Conservation (phyloP, 35 echinoderm and acorn worm species). For the Diadema setosum region DNA sequence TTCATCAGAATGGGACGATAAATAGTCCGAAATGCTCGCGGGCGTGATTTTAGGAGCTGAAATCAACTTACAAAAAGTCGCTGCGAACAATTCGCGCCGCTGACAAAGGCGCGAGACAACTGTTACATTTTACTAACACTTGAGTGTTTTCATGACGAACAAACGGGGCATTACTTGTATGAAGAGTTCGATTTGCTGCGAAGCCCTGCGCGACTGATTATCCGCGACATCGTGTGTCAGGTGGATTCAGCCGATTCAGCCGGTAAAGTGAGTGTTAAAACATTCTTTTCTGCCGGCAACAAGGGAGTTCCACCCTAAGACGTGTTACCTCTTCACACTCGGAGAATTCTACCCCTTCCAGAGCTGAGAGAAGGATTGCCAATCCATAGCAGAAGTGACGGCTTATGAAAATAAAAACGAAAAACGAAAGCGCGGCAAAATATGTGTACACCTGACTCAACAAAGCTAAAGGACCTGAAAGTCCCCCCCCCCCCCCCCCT, state of each 20-base stretch:
- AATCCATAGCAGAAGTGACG: background rate
- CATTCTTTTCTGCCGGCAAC: background rate
- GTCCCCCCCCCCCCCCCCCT: too few relatives aligned
- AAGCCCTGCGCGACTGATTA: background rate
- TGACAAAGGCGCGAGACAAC: conserved; percentile 16
- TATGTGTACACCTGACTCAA: background rate
- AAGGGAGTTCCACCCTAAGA: too few relatives aligned
- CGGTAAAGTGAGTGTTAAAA: conserved; percentile 1
- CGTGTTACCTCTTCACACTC: background rate
- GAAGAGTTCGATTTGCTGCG: background rate
- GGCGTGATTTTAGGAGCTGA: background rate
- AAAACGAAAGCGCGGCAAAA: background rate
- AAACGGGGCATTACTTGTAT: background rate
- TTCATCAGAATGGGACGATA: background rate
- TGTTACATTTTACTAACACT: background rate
- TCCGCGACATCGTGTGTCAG: background rate
- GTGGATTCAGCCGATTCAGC: background rate
- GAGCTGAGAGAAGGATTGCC: background rate
- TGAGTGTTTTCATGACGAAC: background rate
- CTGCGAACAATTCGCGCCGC: background rate
- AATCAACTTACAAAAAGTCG: conserved; percentile 16
- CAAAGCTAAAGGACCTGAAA: background rate
- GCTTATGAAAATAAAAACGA: background rate
- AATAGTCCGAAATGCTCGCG: conserved; percentile 4
- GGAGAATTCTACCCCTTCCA: background rate